A percentile compares a stretch with the other conserved stretches of the same genome.
phyloP scores from a whole-genome alignment of 2,888 invertebrate species.

The Stenurella melanura region DNA sequence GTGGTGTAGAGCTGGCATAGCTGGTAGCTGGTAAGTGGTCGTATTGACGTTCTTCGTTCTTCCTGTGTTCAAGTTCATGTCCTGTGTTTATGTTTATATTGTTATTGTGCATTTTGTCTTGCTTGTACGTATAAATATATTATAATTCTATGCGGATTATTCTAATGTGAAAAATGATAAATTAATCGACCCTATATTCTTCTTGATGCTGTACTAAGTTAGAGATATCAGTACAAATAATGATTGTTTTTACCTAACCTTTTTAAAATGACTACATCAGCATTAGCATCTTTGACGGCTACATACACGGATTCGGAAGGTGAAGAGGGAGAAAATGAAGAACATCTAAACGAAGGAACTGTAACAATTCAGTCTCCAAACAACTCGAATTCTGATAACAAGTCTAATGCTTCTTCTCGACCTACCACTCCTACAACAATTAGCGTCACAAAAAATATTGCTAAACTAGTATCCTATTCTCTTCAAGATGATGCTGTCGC shows the following conservation, averaged over 20 bases:
- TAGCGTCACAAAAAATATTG: constrained; percentile 70
- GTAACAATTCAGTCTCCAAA: constrained; percentile 64
- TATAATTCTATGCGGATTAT: too few species aligned
- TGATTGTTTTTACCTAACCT: neutral
- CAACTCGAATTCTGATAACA: constrained; percentile 62
- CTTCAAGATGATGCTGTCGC: constrained; percentile 78
- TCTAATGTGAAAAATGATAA: too few species aligned
- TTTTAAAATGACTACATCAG: constrained; percentile 68
- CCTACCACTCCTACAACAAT: constrained; percentile 68
- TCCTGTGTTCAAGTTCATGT: too few species aligned
- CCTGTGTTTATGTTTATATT: too few species aligned
- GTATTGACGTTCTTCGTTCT: too few species aligned
- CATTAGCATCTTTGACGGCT: constrained; percentile 89
- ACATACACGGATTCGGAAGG: constrained; percentile 95
- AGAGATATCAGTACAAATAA: neutral
- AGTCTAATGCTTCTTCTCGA: constrained; percentile 74
- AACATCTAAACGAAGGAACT: constrained; percentile 62
- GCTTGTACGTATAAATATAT: too few species aligned
- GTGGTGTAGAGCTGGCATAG: too few species aligned
- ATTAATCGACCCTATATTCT: too few species aligned
- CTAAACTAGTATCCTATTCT: constrained; percentile 73
- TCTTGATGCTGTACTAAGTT: neutral
- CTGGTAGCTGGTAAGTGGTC: too few species aligned
- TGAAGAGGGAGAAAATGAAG: constrained; percentile 83
- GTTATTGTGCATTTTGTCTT: too few species aligned